Evolutionary conservation across 2,888 invertebrate genomes (phyloP).

Genomic region (Pachliopta kotzebuea): DNA sequence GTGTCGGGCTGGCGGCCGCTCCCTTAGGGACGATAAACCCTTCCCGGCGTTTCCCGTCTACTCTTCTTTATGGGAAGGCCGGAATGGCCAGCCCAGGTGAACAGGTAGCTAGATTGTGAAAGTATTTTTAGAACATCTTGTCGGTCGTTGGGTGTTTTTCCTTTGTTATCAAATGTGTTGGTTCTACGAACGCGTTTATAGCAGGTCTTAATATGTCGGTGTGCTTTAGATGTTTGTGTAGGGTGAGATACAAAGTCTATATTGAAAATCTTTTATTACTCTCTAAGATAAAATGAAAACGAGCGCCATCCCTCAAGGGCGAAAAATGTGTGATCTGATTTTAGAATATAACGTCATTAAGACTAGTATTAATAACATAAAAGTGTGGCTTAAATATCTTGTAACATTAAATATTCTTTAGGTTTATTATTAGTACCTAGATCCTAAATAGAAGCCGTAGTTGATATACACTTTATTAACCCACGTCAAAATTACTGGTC

Average conservation of each 20-base stretch:
- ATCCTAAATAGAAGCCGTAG: neutral
- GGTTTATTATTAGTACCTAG: neutral
- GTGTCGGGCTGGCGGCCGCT: conserved; percentile 72
- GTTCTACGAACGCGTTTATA: conserved; percentile 53
- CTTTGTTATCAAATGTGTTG: conserved; percentile 76
- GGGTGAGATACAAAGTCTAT: conserved; percentile 24
- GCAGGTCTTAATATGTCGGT: conserved; percentile 52
- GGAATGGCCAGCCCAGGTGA: conserved; percentile 78
- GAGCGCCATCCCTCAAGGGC: neutral
- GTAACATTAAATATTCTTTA: neutral
- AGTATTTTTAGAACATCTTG: conserved; percentile 79
- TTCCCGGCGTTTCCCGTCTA: conserved; percentile 74
- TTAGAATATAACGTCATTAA: neutral
- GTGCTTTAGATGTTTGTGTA: conserved; percentile 41
- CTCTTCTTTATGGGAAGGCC: conserved; percentile 80
- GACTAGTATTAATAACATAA: neutral
- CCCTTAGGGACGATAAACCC: conserved; percentile 79
- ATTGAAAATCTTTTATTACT: conserved; percentile 29
- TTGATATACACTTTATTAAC: neutral
- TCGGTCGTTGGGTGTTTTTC: conserved; percentile 73
- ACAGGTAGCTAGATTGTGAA: conserved; percentile 77
- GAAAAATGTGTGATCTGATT: neutral
- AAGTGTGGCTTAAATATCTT: neutral
- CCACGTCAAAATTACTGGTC: too few species aligned
- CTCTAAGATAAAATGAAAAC: conserved; percentile 7